Evolutionary conservation across 2,888 invertebrate species (phyloP), one percentile per base, ranked within the genome.

Genomic region (Pyrrhia umbra): DNA sequence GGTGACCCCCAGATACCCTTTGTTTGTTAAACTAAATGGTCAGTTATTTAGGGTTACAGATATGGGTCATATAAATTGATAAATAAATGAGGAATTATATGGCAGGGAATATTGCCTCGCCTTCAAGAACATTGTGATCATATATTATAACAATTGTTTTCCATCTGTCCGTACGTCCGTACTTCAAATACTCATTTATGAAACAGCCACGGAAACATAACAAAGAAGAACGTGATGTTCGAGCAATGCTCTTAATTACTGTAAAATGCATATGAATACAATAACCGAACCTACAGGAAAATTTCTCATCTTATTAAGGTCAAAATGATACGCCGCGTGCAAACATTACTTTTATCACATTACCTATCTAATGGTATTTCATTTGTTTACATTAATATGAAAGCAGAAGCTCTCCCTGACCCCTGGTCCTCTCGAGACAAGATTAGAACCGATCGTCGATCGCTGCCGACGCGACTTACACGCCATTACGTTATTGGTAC

Each of bases 261-360:
- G n/a, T 15, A 60, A 52, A 42, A 45, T 21, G 42, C 39, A 40
- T 16, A 27, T 39, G 20, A 50, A 42, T 39, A 39, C 23, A 51
- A 2, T 39, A 37, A 2, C 34, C 34, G 21, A 37, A 50, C 20
- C 42, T 45, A 23, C 56, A 58, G 85, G 86, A 88, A 89, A 87
- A 85, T 79, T 82, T 84, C 81, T 80, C 70, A 78, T 72, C 72
- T 77, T 59, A 69, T 67, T 64, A 75, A 85, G 87, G 85, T 86
- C 85, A 86, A 81, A 75, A 82, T 76, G 68, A 73, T 77, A 79
- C 61, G 69, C 76, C 81, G 79, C 81, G 80, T 85, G 83, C 73
- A 83, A 50, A 79, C 79, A 87, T 87, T 85, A 85, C 57, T 77
- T 82, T 85, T 84, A 88, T 87, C 84, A 69, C 59, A 78, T 70